Percentiles rank a stretch among this genome's conserved stretches.
These are phyloP conservation scores for Exaiptasia diaphana DNA, from an alignment of 64 coral and sea anemone species.

Conservation along the genomic window DNA sequence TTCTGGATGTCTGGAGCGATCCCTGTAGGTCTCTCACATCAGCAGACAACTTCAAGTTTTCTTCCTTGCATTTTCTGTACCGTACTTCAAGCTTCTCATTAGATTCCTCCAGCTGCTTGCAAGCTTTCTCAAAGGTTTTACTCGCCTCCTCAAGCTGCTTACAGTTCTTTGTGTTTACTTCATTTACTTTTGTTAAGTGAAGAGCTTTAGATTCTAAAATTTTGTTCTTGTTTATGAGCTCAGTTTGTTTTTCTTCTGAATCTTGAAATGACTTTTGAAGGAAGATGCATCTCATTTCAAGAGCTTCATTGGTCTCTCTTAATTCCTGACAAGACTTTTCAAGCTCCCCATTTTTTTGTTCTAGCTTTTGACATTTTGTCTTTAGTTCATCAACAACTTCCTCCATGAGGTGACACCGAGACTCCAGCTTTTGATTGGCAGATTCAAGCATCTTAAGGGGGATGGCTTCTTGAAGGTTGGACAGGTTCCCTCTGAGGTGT, in stretches of 20 bases:
- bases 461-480: slow-evolving; percentile 66
- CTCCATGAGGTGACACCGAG: slow-evolving; percentile 70
- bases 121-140: slow-evolving; percentile 60
- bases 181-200: slow-evolving; percentile 49
- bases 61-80: slow-evolving; percentile 63
- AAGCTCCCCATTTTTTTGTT: slow-evolving; percentile 62
- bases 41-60: slow-evolving; percentile 56
- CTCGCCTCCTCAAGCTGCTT: slow-evolving; percentile 64
- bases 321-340: slow-evolving; percentile 58
- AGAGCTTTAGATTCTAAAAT: slow-evolving; percentile 50
- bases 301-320: slow-evolving; percentile 64
- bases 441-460: slow-evolving; percentile 84
- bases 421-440: slow-evolving; percentile 72
- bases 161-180: slow-evolving; percentile 40
- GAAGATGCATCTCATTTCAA: slow-evolving; percentile 78
- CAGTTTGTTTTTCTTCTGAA: slow-evolving; percentile 25
- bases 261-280: slow-evolving; percentile 47
- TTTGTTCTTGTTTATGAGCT: slow-evolving; percentile 32
- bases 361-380: slow-evolving; percentile 61
- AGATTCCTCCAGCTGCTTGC: slow-evolving; percentile 47
- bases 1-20: slow-evolving; percentile 40
- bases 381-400: slow-evolving; percentile 76
- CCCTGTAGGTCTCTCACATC: slow-evolving; percentile 66
- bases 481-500: slow-evolving; percentile 43
- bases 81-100: slow-evolving; percentile 52